phyloP scores from a whole-genome alignment of 2,888 invertebrate species.

The Phorcus lineatus region DNA sequence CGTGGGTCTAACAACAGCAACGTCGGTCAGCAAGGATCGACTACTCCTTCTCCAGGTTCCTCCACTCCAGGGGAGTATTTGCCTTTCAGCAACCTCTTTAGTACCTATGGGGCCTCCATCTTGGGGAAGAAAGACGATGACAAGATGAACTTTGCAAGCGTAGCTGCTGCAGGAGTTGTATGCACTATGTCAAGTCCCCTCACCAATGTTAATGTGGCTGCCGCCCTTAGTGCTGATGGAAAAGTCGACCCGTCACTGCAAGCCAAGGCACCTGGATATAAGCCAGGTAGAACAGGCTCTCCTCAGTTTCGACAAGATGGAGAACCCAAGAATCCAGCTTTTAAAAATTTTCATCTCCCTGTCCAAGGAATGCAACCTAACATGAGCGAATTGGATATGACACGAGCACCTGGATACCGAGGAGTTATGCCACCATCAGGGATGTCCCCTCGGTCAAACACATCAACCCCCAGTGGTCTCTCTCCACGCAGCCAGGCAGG shows the following conservation, averaged over 20 bases:
- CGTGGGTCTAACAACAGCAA: constrained; percentile 31
- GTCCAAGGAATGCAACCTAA: constrained; percentile 30
- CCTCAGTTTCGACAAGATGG: constrained; percentile 38
- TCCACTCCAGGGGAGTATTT: constrained; percentile 85
- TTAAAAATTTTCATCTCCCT: constrained; percentile 78
- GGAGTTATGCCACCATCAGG: constrained; percentile 49
- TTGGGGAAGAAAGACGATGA: constrained; percentile 74
- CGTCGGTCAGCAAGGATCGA: constrained; percentile 2
- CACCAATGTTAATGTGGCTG: constrained; percentile 24
- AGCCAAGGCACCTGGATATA: constrained; percentile 76
- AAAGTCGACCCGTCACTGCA: constrained; percentile 68
- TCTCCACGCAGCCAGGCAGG: constrained; percentile 43
- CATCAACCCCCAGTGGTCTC: constrained; percentile 47
- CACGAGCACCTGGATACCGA: constrained; percentile 65
- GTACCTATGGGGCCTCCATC: constrained; percentile 79
- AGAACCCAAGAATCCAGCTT: constrained; percentile 90
- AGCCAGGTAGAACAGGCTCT: constrained; percentile 52
- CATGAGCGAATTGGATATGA: constrained; percentile 35
- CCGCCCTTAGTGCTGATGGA: not conserved
- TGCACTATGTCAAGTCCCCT: constrained; percentile 61
- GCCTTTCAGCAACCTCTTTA: constrained; percentile 86
- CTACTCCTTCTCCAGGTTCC: constrained; percentile 31
- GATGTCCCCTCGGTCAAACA: constrained; percentile 57
- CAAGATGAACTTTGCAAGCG: constrained; percentile 84
- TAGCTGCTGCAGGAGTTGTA: constrained; percentile 80